Evolutionary conservation across 2,888 invertebrate species (phyloP).

Genomic region (Conops quadrifasciatus): DNA sequence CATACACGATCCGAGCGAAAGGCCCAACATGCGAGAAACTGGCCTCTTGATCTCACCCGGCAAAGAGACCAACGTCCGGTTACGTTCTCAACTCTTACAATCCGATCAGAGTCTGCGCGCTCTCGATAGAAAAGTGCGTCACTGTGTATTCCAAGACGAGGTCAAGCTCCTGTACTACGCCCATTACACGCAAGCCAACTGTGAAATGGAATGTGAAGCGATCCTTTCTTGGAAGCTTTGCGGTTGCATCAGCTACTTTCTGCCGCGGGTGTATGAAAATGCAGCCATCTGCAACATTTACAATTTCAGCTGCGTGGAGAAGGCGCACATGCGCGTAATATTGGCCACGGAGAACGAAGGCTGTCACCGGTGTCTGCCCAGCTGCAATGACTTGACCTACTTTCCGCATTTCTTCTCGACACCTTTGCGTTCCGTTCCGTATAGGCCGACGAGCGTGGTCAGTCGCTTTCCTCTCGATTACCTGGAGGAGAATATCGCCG

Average conservation of each 20-base stretch:
- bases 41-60: constrained; percentile 56
- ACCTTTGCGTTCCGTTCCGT: constrained; percentile 61
- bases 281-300: constrained; percentile 73
- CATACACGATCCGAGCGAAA: constrained; percentile 58
- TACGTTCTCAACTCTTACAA: constrained; percentile 54
- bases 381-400: constrained; percentile 78
- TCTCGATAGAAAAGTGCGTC: constrained; percentile 62
- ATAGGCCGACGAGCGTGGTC: constrained; percentile 65
- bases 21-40: constrained; percentile 57
- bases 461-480: constrained; percentile 46
- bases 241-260: constrained; percentile 57
- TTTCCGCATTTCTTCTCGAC: constrained; percentile 70
- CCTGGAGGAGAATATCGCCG: constrained; percentile 71
- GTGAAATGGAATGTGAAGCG: constrained; percentile 81
- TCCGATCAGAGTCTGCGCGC: constrained; percentile 50
- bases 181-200: constrained; percentile 80
- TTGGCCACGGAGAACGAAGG: not conserved
- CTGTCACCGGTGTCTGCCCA: constrained; percentile 71
- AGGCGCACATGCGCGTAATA: not conserved
- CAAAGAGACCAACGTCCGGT: constrained; percentile 56
- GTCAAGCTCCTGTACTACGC: constrained; percentile 72
- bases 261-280: constrained; percentile 71
- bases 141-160: constrained; percentile 78
- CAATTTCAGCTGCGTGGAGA: not conserved
- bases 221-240: constrained; percentile 68